phyloP scores from a whole-genome alignment of 2,113 vertebrate species.

The Tylochromis polylepis region DNA sequence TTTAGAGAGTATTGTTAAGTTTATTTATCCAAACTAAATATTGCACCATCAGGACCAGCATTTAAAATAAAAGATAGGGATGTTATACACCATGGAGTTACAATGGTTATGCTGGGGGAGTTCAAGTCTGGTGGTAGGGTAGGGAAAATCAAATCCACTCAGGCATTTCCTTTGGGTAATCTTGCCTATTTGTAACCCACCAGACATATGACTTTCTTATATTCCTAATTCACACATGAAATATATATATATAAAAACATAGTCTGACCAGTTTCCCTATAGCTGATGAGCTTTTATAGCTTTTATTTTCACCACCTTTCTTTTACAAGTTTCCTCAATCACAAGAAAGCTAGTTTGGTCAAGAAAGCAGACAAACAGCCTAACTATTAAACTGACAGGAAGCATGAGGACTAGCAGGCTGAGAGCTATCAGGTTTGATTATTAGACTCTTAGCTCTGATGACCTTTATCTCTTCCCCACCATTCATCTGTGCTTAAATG shows the following conservation, averaged over 20 bases:
- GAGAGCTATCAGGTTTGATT: constrained; percentile 51
- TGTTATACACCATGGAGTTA: too few species aligned
- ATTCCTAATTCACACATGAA: neutral
- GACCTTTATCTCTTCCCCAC: constrained; percentile 52
- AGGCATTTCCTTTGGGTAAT: neutral
- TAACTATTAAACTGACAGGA: constrained; percentile 39
- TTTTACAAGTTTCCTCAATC: constrained; percentile 7
- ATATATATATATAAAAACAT: too few species aligned
- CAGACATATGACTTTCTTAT: too few species aligned
- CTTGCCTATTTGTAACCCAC: too few species aligned
- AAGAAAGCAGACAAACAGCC: constrained; percentile 45
- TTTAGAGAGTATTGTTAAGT: too few species aligned
- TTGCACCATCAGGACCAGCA: too few species aligned
- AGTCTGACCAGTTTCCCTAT: neutral
- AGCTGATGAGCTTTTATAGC: neutral
- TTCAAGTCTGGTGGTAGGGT: too few species aligned
- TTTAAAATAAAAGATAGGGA: too few species aligned
- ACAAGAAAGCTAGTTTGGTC: constrained; percentile 5
- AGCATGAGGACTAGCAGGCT: constrained; percentile 18
- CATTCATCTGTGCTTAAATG: constrained; percentile 56
- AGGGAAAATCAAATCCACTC: too few species aligned
- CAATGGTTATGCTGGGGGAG: too few species aligned
- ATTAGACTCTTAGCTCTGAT: constrained; percentile 50
- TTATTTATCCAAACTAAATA: too few species aligned
- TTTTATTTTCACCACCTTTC: constrained; percentile 5